Evolutionary conservation across 2,888 invertebrate species (phyloP), one percentile per base, ranked within the genome.

Genomic region (Xestia sexstrigata): DNA sequence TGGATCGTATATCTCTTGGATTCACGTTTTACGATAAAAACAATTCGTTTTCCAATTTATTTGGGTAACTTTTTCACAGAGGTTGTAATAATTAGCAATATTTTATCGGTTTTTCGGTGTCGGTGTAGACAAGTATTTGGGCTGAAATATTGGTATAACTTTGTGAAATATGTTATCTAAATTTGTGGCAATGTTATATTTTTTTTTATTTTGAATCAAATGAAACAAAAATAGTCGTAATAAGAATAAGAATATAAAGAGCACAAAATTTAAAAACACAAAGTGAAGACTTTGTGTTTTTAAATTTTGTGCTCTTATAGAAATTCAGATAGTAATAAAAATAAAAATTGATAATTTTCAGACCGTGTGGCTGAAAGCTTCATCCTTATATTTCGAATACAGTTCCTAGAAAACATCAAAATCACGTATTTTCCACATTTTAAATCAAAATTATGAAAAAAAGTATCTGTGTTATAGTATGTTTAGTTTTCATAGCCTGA

Each of bases 31-130:
- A 82, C 87, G 85, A 83, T 83, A 77, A 85, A 89, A 89, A 89
- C 84, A 87, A 85, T 85, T 80, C 85, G 68, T 73, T 85, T 79
- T 79, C 77, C 80, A 82, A 86, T 88, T 83, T 88, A 88, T 88
- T 86, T 81, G 68, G 70, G 60, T 66, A 76, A 82, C 74, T 65
- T 55, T 77, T 68, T 72, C 47, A 47, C 67, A 63, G 71, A 69
- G 70, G 63, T 79, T 74, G 84, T 79, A 72, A 79, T 86, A 79
- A 83, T 84, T 86, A 83, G 74, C 35, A 60, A 82, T 79, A 72
- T 83, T 86, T 84, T 86, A 83, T 79, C 49, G 72, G 52, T 60
- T 65, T 49, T 67, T 65, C 35, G 17, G 26, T 66, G 2, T 58
- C 17, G 47, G 49, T 52, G 11, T 8, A 23, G n/a, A n/a, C 47